Base-by-base conservation (phyloP, 2,113 vertebrate genomes). In the Prunella fulvescens region DNA sequence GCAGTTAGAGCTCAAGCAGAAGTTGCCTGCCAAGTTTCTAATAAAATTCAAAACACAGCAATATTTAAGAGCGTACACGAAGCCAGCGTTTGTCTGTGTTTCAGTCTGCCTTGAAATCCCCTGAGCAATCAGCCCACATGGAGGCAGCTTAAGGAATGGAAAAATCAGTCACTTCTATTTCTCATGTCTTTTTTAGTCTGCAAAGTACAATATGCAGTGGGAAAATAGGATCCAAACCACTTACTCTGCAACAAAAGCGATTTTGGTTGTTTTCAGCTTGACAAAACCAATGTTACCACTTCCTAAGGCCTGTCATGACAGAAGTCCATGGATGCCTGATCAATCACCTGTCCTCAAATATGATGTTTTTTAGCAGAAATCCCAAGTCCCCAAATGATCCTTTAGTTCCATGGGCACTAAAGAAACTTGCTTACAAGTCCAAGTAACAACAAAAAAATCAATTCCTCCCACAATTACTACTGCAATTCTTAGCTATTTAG, bases 91-190 rank as follows among this genome's bases (percentile, higher is more conserved):
- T 95, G 95, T 96, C 95, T 97, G 94, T 73, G 90, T 96, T 96
- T 96, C 95, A 98, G 94, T 95, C 95, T 97, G 97, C 93, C 80
- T 97, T 96, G 87, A 83, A 96, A 88, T 97, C 97, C 95, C 95
- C 54, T 91, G 97, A 97, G 97, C 80, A 95, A 97, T 96, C 93
- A 97, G 40, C 91, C 93, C 95, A 97, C 83, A 48, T 90, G 82
- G 79, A 97, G 86, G 84, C 85, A 97, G 94, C 90, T 95, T 72
- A 96, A 95, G 92, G 90, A 95, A 97, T 96, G 91, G 95, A 96
- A 96, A 97, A 97, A 97, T 87, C 50, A 80, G 91, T 80, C 80
- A 93, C 76, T 97, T 94, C 83, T 91, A 92, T 95, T 97, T 97
- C 94, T 94, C 94, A 95, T 72, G 45, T 94, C 89, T 96, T 95